phyloP scores from a whole-genome alignment of 2,888 invertebrate genomes.

The Poecilus cupreus region DNA sequence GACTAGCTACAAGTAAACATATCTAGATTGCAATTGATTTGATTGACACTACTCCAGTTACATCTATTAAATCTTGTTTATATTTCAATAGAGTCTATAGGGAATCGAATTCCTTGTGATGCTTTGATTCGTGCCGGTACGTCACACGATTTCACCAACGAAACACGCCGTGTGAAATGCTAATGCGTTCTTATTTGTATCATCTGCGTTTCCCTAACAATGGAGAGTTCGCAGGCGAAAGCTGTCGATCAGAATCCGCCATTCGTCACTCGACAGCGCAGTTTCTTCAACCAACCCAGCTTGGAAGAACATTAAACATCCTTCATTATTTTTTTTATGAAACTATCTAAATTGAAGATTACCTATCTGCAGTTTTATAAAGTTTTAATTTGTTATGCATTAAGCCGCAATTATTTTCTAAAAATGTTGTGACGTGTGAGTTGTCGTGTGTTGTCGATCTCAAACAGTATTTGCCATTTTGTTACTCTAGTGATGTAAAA shows the following conservation, averaged over 20 bases:
- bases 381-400: no score
- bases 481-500: no score
- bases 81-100: background rate
- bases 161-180: slow-evolving; percentile 52
- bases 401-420: no score
- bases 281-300: no score
- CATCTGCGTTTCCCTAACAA: slow-evolving; percentile 56
- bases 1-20: slow-evolving; percentile 17
- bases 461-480: no score
- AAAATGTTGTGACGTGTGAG: no score
- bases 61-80: background rate
- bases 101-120: background rate
- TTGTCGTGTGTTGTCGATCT: no score
- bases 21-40: slow-evolving; percentile 49
- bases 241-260: slow-evolving; percentile 32
- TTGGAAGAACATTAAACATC: no score
- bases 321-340: no score
- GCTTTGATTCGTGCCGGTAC: slow-evolving; percentile 17
- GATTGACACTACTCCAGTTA: slow-evolving; percentile 46
- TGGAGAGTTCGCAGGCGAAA: slow-evolving; percentile 45
- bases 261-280: background rate
- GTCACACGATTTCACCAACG: slow-evolving; percentile 52
- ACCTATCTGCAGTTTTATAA: no score
- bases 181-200: slow-evolving; percentile 59
- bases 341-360: no score